A percentile compares a stretch with the other conserved stretches of the same genome.
phyloP scores from a whole-genome alignment of 2,113 vertebrate species.

The Chlamydotis undulata region DNA sequence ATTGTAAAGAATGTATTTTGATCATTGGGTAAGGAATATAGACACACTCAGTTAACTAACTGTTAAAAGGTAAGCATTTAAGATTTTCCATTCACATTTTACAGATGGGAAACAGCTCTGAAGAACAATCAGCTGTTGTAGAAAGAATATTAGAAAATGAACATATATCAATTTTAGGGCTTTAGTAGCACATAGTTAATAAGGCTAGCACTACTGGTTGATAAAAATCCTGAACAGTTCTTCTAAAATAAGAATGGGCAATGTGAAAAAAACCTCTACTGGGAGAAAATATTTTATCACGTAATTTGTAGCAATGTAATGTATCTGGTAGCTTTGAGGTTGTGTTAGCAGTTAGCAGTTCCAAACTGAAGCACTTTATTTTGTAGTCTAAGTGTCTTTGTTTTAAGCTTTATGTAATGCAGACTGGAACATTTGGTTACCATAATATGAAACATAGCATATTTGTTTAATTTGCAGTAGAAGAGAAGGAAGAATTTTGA shows the following conservation, averaged over 20 bases:
- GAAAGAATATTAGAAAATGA: background rate
- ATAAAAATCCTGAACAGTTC: background rate
- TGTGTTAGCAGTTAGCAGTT: background rate
- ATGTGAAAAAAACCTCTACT: background rate
- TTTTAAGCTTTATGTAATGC: background rate
- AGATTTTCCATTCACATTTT: background rate
- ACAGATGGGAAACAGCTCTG: background rate
- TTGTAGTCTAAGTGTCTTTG: background rate
- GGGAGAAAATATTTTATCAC: background rate
- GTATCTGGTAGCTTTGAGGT: background rate
- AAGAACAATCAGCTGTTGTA: background rate
- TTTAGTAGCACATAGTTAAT: background rate
- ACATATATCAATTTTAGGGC: background rate
- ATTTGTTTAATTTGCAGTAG: background rate
- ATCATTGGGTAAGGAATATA: background rate
- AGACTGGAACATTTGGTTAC: background rate
- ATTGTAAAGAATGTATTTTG: background rate
- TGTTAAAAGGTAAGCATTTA: background rate
- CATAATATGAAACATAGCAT: background rate
- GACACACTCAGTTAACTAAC: background rate
- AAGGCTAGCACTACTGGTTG: background rate
- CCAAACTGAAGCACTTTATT: background rate
- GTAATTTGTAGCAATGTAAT: background rate
- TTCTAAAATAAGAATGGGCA: background rate
- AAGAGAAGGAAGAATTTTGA: background rate